Evolutionary conservation across 2,797 vertebrate genomes (phyloP).

Genomic region (Halcyon smyrnensis): DNA sequence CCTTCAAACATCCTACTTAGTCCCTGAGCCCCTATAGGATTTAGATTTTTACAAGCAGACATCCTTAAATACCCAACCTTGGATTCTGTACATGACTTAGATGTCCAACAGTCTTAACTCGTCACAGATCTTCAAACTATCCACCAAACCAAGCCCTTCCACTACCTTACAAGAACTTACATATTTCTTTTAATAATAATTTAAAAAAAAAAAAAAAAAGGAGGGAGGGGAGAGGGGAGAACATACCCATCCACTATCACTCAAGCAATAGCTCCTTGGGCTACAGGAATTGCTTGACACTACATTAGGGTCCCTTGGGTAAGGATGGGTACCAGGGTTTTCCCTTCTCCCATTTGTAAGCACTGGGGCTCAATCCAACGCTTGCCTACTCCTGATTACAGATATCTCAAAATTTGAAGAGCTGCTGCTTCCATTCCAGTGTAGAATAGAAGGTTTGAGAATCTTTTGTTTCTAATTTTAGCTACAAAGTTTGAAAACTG

Average conservation of each 20-base stretch:
- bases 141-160: background rate
- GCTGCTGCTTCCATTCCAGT: background rate
- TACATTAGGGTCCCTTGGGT: background rate
- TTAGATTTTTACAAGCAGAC: background rate
- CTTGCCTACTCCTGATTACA: background rate
- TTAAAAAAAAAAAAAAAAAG: too few species aligned
- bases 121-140: background rate
- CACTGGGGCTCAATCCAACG: background rate
- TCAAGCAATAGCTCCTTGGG: background rate
- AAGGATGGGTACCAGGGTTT: background rate
- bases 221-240: background rate
- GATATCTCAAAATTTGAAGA: background rate
- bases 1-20: background rate
- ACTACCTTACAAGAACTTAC: background rate
- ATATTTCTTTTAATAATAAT: background rate
- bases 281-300: background rate
- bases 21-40: fast-evolving
- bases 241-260: background rate
- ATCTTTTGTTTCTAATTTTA: background rate
- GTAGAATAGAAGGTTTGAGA: background rate
- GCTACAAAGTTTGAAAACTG: background rate
- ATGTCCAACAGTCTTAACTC: background rate
- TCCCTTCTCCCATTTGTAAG: fast-evolving
- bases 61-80: background rate
- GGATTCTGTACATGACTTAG: fast-evolving